Evolutionary conservation across 2,888 invertebrate genomes (phyloP), one percentile per base, ranked within the genome.

Genomic region (Plemyria rubiginata): DNA sequence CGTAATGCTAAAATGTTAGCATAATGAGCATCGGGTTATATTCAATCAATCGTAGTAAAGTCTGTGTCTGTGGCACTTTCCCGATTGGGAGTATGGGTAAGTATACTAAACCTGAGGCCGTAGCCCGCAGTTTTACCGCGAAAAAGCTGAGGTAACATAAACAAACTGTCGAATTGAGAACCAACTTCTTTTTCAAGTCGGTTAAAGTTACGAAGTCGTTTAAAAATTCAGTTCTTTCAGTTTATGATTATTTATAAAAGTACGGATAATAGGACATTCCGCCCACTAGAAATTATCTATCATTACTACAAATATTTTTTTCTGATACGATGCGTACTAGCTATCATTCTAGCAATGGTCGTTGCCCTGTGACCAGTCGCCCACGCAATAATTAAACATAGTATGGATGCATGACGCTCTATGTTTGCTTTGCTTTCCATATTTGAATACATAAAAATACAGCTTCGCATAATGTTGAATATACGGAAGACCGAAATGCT

Each of bases 371-470:
- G 54, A 50, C 49, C 50, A 41, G 28, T 41, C 53, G 50, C 60
- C 54, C 54, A 60, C 60, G 54, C 54, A 40, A n/a, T 41, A 49
- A 60, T 60, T 60, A 54, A 36, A 38, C 45, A 50, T 12, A 22
- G 54, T 13, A 36, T 45, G 32, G 60, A 50, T 55, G 60, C 60
- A 43, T 54, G 50, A 43, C 60, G 50, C 22, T 13, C 9, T 49
- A 16, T 54, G 43, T 36, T 16, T 59, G 46, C 38, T 36, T 16
- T 59, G 46, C 38, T 36, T 48, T 38, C 22, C 60, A 51, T 51
- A 55, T 60, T 55, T 60, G 60, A 55, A 60, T 60, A 56, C 49
- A 54, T 49, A 32, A 40, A 32, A 41, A 48, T 48, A 46, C 48
- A 43, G 51, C 51, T 45, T 32, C 32, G 46, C 32, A n/a, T 13